Conservation (phyloP, 2,113 vertebrate species). For the Aegypius monachus region DNA sequence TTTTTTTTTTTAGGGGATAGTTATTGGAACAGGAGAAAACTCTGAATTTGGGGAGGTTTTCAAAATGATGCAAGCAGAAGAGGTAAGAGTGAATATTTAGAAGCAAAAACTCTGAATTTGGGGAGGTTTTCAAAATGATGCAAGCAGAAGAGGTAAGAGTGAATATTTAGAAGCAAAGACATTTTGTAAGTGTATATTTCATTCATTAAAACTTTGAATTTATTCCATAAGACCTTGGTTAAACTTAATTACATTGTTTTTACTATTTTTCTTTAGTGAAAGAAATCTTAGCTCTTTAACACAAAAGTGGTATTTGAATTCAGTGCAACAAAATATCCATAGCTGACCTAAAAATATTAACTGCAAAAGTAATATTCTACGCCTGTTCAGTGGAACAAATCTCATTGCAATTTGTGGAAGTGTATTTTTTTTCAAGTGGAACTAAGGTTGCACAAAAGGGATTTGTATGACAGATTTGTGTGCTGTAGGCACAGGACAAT, state of each 20-base stretch:
- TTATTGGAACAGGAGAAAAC: constrained; percentile 97
- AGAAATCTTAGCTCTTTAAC: neutral
- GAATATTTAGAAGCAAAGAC: neutral
- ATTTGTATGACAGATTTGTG: neutral
- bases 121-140: constrained; percentile 97
- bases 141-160: constrained; percentile 92
- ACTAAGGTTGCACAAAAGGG: neutral
- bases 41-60: constrained; percentile 53
- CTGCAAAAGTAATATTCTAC: neutral
- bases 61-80: too few species aligned
- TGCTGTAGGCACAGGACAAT: neutral
- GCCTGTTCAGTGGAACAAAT: neutral
- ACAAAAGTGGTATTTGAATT: neutral
- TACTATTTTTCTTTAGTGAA: neutral
- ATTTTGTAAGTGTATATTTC: neutral
- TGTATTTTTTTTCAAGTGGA: neutral
- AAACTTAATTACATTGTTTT: neutral
- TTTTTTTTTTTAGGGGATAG: constrained; percentile 83
- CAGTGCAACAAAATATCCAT: neutral
- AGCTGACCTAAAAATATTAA: neutral
- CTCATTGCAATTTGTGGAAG: neutral
- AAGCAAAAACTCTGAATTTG: too few species aligned
- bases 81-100: too few species aligned
- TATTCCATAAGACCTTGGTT: neutral
- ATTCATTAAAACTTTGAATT: neutral